Conservation (phyloP, 2,888 invertebrate species). For the Lomographa bimaculata region DNA sequence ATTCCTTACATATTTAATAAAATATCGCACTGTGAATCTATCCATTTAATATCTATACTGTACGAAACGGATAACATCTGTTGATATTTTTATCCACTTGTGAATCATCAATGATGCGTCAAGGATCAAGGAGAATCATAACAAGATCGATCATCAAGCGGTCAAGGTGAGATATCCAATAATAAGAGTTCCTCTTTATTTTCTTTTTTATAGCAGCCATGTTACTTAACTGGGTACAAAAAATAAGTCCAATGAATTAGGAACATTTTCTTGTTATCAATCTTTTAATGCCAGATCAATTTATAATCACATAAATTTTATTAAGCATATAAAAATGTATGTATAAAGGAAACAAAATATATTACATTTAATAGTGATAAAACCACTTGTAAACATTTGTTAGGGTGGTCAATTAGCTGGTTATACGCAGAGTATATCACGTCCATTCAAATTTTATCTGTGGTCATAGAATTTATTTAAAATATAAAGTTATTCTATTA, state of each 20-base stretch:
- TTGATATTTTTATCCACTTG: background rate
- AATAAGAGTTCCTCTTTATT: background rate
- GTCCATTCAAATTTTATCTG: no score
- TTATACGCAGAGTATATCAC: no score
- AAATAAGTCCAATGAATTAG: conserved; percentile 3
- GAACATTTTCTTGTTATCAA: conserved; percentile 6
- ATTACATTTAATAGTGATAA: background rate
- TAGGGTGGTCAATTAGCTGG: no score
- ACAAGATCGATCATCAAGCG: conserved; percentile 10
- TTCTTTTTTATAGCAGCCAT: no score
- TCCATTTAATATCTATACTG: no score
- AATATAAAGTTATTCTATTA: no score
- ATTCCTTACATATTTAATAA: conserved; percentile 1
- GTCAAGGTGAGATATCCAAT: conserved; percentile 16
- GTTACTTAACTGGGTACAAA: no score
- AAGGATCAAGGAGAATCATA: conserved; percentile 19
- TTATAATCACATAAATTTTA: conserved; percentile 9
- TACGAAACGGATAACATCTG: no score
- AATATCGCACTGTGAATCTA: background rate
- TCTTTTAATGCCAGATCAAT: conserved; percentile 24
- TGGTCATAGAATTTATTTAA: no score
- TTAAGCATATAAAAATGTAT: conserved; percentile 1
- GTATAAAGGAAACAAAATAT: conserved; percentile 1
- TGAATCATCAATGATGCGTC: conserved; percentile 5
- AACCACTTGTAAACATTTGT: conserved; percentile 4